These are phyloP conservation scores for Galeopsomyia nigrocyanea DNA, from an alignment of 2,888 invertebrate genomes.

Conservation along the genomic window DNA sequence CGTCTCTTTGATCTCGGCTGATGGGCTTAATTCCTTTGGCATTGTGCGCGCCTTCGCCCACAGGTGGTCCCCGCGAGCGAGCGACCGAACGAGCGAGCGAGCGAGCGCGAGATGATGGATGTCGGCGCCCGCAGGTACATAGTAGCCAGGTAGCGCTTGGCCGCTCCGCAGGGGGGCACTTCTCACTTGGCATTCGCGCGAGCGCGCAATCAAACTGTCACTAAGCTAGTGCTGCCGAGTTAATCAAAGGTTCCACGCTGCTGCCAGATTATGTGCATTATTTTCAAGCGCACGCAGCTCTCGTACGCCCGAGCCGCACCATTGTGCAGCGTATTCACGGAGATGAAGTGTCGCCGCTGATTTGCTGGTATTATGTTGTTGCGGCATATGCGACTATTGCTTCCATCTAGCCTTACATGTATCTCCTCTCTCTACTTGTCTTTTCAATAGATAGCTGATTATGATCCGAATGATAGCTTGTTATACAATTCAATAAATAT, in stretches of 20 bases:
- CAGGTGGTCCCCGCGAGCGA: conserved; percentile 38
- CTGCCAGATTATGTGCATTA: not conserved
- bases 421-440: too few species aligned
- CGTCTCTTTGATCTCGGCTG: conserved; percentile 41
- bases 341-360: too few species aligned
- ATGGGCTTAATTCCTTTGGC: conserved; percentile 36
- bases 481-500: too few species aligned
- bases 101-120: conserved; percentile 41
- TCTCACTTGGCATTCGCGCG: conserved; percentile 31
- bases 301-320: too few species aligned
- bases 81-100: too few species aligned
- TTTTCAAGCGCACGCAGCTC: too few species aligned
- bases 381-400: too few species aligned
- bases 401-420: too few species aligned
- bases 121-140: conserved; percentile 47
- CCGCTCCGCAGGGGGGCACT: conserved; percentile 60
- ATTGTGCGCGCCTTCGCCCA: conserved; percentile 21
- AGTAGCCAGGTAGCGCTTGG: conserved; percentile 60
- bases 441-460: too few species aligned
- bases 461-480: too few species aligned
- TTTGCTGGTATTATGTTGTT: too few species aligned
- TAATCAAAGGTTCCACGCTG: conserved; percentile 25
- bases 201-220: conserved; percentile 41
- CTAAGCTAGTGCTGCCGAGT: conserved; percentile 7
- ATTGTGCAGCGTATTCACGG: too few species aligned